A percentile compares a stretch with the other conserved stretches of the same genome.
These are phyloP conservation scores for Bradypus variegatus DNA, from an alignment of 2,797 vertebrate species.

Conservation along the genomic window DNA sequence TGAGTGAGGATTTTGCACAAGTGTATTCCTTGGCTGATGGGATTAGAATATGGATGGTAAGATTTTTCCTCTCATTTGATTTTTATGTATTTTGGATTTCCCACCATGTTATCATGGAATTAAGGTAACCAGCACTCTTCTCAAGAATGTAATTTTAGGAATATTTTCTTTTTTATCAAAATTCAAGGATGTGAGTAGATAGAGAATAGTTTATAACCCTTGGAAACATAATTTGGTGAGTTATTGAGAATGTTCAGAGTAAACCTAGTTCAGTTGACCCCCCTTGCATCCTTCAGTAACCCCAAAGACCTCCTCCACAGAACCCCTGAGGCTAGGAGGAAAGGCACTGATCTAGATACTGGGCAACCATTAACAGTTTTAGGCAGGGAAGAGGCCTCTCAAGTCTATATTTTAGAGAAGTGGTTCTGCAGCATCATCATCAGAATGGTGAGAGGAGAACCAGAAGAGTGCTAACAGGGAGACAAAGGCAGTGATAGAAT, in stretches of 20 bases:
- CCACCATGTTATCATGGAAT: not conserved
- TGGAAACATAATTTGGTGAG: not conserved
- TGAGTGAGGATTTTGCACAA: slow-evolving; percentile 89
- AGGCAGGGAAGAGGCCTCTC: not conserved
- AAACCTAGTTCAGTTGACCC: not conserved
- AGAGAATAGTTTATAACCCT: slow-evolving; percentile 16
- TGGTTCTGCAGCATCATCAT: not conserved
- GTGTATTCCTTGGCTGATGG: slow-evolving; percentile 89
- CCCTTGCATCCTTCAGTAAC: not conserved
- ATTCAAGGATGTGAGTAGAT: not conserved
- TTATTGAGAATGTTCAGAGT: not conserved
- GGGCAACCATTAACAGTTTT: not conserved
- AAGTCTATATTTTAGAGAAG: not conserved
- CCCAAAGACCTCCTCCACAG: not conserved
- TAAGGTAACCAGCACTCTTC: slow-evolving; percentile 15
- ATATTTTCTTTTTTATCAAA: not conserved
- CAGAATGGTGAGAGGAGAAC: not conserved
- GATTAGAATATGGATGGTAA: slow-evolving; percentile 98
- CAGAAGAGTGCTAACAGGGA: not conserved
- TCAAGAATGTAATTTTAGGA: not conserved
- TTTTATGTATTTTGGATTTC: slow-evolving; percentile 27
- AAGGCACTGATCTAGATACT: not conserved
- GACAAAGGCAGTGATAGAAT: not conserved
- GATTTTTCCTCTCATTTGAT: slow-evolving; percentile 53
- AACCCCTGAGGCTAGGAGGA: not conserved